Conservation (phyloP, 2,113 vertebrate genomes). For the Fregetta grallaria region DNA sequence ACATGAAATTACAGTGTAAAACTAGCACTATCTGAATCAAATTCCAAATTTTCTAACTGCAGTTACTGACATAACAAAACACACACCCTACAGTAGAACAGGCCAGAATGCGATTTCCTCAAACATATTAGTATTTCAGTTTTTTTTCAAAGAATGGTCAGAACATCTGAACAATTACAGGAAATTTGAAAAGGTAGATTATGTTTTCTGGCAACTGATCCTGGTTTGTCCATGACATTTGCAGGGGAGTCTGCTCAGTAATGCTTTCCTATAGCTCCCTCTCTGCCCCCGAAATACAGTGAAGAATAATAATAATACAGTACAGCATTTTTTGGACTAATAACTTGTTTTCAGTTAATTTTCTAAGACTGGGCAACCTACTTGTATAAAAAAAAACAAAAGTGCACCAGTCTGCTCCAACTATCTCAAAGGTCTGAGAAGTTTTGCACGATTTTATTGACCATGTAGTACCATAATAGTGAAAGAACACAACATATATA, state of each 20-base stretch:
- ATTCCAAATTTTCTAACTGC: background rate
- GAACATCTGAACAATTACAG: background rate
- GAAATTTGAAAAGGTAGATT: background rate
- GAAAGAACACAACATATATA: background rate
- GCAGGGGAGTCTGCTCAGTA: background rate
- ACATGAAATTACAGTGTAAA: background rate
- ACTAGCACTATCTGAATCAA: background rate
- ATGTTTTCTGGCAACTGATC: background rate
- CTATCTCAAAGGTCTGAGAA: background rate
- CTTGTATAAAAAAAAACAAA: background rate
- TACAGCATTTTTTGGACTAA: background rate
- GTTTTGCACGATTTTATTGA: background rate
- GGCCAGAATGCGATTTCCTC: background rate
- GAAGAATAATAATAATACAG: background rate
- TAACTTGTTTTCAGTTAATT: background rate
- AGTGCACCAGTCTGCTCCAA: background rate
- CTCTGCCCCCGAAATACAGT: background rate
- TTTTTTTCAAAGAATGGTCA: background rate
- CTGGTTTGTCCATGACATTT: background rate
- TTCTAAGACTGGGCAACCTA: background rate
- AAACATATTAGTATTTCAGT: background rate
- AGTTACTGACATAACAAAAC: background rate
- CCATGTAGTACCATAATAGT: accelerated
- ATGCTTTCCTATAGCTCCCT: background rate
- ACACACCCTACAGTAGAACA: background rate